Percentiles rank a stretch among this genome's conserved stretches.
These are phyloP conservation scores for Aspidiotus destructor DNA, from an alignment of 2,888 invertebrate genomes.

Conservation along the genomic window DNA sequence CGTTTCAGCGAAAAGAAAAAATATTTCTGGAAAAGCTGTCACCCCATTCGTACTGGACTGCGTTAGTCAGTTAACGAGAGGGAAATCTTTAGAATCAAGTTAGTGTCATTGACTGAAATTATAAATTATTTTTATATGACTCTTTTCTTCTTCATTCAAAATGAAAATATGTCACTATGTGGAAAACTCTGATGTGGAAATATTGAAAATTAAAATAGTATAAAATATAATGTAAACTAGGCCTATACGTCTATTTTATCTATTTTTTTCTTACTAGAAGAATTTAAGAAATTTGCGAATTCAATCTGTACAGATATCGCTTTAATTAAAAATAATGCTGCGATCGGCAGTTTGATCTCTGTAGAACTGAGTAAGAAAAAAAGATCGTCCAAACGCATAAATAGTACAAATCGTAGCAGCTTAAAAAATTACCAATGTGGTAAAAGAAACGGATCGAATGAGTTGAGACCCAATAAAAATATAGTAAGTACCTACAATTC, in stretches of 20 bases:
- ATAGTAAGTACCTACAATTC: too few relatives aligned
- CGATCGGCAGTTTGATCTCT: conserved; percentile 70
- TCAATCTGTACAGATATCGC: conserved; percentile 59
- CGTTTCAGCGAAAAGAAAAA: conserved; percentile 49
- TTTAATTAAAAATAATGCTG: conserved; percentile 86
- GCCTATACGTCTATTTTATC: background rate
- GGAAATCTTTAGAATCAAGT: conserved; percentile 77
- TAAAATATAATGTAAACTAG: background rate
- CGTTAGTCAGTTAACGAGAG: conserved; percentile 68
- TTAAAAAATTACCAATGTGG: too few relatives aligned
- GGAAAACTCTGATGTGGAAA: background rate
- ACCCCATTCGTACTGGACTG: conserved; percentile 82
- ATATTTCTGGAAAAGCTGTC: conserved; percentile 71
- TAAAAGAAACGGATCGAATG: too few relatives aligned
- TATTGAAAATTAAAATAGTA: background rate
- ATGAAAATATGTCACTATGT: background rate
- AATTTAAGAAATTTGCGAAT: conserved; percentile 34
- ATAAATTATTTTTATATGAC: conserved; percentile 4
- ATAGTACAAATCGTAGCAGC: background rate
- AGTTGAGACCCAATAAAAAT: too few relatives aligned
- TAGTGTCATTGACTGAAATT: conserved; percentile 38
- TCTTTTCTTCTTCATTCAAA: too few relatives aligned
- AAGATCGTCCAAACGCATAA: background rate
- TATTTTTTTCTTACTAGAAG: background rate
- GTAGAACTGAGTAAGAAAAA: conserved; percentile 45